These are phyloP conservation scores for Botia almorhae DNA, from an alignment of 2,797 vertebrate species.

Conservation along the genomic window DNA sequence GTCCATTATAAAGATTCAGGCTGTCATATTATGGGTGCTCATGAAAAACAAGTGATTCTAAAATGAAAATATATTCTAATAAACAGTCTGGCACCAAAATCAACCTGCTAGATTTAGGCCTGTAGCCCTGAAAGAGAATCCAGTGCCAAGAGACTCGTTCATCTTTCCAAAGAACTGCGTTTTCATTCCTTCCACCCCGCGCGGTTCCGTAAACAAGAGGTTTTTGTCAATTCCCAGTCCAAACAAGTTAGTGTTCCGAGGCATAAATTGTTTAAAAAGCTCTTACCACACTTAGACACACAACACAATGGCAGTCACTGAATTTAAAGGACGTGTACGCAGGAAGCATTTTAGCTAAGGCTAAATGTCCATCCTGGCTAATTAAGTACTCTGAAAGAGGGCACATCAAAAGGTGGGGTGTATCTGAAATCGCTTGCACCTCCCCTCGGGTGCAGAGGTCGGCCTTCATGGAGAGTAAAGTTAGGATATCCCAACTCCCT, in stretches of 20 bases:
- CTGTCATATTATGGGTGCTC: not conserved
- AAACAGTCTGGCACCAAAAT: not conserved
- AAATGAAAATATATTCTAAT: not conserved
- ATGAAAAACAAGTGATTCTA: not conserved
- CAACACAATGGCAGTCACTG: slow-evolving; percentile 31
- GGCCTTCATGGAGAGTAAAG: slow-evolving; percentile 77
- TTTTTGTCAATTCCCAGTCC: slow-evolving; percentile 70
- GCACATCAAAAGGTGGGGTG: slow-evolving; percentile 78
- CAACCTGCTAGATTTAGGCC: slow-evolving; percentile 1
- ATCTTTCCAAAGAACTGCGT: slow-evolving; percentile 29
- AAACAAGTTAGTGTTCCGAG: slow-evolving; percentile 77
- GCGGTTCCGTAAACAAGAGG: slow-evolving; percentile 31
- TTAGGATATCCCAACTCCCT: slow-evolving; percentile 80
- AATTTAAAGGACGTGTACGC: slow-evolving; percentile 75
- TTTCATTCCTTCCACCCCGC: slow-evolving; percentile 28
- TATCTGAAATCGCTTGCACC: slow-evolving; percentile 72
- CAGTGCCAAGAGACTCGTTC: slow-evolving; percentile 22
- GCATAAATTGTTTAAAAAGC: slow-evolving; percentile 78
- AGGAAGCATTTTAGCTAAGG: slow-evolving; percentile 77
- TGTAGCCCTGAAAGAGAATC: not conserved
- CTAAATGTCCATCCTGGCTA: slow-evolving; percentile 85
- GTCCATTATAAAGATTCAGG: not conserved
- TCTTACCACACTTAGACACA: slow-evolving; percentile 63
- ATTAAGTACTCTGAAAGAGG: slow-evolving; percentile 82
- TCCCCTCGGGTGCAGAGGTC: slow-evolving; percentile 79